Evolutionary conservation across 2,113 vertebrate genomes (phyloP).

Genomic region (Emydocephalus ijimae): DNA sequence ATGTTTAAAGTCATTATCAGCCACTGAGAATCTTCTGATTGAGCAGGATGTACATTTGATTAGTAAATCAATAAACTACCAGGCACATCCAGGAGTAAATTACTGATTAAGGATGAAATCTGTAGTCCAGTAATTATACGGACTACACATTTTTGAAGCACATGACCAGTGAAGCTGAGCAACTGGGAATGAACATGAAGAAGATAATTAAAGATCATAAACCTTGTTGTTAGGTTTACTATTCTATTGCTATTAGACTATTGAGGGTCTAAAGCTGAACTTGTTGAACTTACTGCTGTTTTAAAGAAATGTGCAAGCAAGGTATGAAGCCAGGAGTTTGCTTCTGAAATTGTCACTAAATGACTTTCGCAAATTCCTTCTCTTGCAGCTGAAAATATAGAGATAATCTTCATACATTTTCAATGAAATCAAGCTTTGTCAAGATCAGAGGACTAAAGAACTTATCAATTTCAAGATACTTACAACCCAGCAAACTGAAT

Average conservation of each 20-base stretch:
- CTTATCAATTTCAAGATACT: background rate
- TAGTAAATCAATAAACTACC: background rate
- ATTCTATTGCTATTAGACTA: background rate
- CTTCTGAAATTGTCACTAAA: background rate
- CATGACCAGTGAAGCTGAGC: background rate
- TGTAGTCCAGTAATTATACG: background rate
- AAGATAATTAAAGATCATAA: background rate
- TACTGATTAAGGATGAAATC: background rate
- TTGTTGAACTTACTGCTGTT: background rate
- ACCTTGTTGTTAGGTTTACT: background rate
- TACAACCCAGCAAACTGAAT: background rate
- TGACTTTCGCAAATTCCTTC: background rate
- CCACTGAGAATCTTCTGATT: background rate
- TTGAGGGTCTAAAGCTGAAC: background rate
- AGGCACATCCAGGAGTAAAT: background rate
- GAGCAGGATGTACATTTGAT: background rate
- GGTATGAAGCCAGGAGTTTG: background rate
- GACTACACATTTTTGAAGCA: background rate
- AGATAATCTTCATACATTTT: background rate
- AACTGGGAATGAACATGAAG: background rate
- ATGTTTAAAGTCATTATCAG: background rate
- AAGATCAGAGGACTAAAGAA: background rate
- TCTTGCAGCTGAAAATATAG: background rate
- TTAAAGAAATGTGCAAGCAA: background rate
- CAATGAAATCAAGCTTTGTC: background rate